Evolutionary conservation across 2,888 invertebrate genomes (phyloP), one percentile per base, ranked within the genome.

Genomic region (Busseola fusca): DNA sequence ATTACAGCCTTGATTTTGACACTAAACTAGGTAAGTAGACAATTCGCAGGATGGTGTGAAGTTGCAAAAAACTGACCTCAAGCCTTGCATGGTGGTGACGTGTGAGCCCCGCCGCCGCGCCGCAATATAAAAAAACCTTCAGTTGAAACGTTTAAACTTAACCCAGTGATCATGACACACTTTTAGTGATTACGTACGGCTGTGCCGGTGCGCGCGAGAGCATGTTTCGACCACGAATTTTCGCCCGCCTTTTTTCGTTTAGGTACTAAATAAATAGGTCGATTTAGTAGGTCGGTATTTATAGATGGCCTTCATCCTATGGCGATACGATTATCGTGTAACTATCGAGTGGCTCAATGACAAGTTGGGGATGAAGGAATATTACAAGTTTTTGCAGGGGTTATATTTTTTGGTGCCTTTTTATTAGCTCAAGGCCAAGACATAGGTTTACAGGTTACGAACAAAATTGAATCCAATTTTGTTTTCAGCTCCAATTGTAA

Each of bases 141-240:
- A 74, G 76, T 92, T 91, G 81, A 71, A 83, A 82, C 84, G 92
- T 94, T 94, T 95, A 95, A 96, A 96, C 95, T 95, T 96, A 94
- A 96, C 96, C 96, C 90, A 96, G 92, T 96, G 95, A 94, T 95
- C 95, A 95, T 96, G 96, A 95, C 96, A 95, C 87, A 95, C 94
- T 93, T 95, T 91, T 87, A 86, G 86, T 91, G 95, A 94, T 95
- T 94, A 93, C 94, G 92, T 88, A 84, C 78, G 89, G 74, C 80
- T 88, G 82, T 69, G 89, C 67, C 81, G 87, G 90, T 91, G 91
- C 86, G 91, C 86, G 85, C 84, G 82, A 77, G 83, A 81, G 78
- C 82, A 86, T 84, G 86, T 87, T 86, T 87, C 88, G 88, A 89
- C 85, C 87, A 87, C 84, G 78, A 81, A 81, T 88, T 87, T 89